Conservation (phyloP, 2,888 invertebrate genomes). For the Amblyteles armatorius region DNA sequence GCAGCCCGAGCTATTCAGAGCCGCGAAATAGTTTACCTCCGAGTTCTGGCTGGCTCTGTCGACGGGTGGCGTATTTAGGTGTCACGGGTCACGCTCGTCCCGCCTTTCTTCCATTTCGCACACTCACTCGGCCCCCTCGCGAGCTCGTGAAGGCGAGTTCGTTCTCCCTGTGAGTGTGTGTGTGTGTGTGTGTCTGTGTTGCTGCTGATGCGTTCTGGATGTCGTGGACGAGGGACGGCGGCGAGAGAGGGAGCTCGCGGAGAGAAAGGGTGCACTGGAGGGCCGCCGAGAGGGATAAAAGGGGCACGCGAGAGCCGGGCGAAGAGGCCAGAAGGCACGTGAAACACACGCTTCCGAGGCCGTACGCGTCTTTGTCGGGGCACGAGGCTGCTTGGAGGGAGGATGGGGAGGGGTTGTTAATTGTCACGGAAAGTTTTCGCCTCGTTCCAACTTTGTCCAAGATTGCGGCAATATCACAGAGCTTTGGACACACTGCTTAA, state of each 20-base stretch:
- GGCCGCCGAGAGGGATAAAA: background rate
- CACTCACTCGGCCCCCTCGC: background rate
- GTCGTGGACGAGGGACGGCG: slow-evolving; percentile 19
- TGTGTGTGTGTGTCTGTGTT: background rate
- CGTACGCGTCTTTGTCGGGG: slow-evolving; percentile 1
- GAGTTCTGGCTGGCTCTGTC: slow-evolving; percentile 55
- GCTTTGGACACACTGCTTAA: slow-evolving; percentile 46
- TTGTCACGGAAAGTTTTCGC: slow-evolving; percentile 70
- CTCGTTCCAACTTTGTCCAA: slow-evolving; percentile 59
- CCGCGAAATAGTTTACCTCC: slow-evolving; percentile 75
- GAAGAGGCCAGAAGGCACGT: slow-evolving; percentile 29
- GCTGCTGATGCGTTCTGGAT: background rate
- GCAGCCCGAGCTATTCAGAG: slow-evolving; percentile 73
- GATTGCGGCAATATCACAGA: slow-evolving; percentile 65
- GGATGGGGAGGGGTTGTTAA: slow-evolving; percentile 58
- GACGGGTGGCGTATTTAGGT: slow-evolving; percentile 73
- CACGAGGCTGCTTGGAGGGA: background rate
- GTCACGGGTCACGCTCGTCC: slow-evolving; percentile 67
- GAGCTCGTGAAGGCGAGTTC: slow-evolving; percentile 17
- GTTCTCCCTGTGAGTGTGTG: background rate
- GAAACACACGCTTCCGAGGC: slow-evolving; percentile 21
- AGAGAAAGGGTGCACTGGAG: slow-evolving; percentile 28
- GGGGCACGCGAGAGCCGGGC: slow-evolving; percentile 16
- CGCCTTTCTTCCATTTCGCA: slow-evolving; percentile 36
- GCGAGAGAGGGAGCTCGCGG: background rate